Conservation (phyloP, 2,888 invertebrate genomes). For the Temnothorax ravouxi region DNA sequence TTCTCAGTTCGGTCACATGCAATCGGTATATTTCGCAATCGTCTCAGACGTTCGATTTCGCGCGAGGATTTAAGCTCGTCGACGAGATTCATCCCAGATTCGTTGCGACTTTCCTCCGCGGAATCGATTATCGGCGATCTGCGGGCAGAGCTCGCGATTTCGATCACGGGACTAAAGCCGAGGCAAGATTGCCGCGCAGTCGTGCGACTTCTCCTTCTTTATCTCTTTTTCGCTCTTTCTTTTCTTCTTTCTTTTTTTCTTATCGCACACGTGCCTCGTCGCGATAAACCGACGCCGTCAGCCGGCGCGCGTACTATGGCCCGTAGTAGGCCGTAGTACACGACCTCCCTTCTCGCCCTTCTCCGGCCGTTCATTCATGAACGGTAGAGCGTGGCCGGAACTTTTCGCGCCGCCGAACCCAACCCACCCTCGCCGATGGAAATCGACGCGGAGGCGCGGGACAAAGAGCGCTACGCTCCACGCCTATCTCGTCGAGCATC, state of each 20-base stretch:
- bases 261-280: conserved; percentile 6
- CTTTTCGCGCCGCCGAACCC: conserved; percentile 25
- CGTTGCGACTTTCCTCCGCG: not conserved
- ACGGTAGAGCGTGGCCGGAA: conserved; percentile 10
- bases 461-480: conserved; percentile 18
- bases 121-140: not conserved
- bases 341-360: not conserved
- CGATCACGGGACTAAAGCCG: not conserved
- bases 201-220: not conserved
- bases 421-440: not conserved
- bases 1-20: not conserved
- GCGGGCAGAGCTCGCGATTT: not conserved
- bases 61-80: too few relatives aligned
- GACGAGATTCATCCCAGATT: not conserved
- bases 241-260: not conserved
- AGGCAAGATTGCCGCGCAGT: conserved; percentile 19
- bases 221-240: not conserved
- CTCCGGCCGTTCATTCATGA: conserved; percentile 32
- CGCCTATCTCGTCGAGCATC: conserved; percentile 7
- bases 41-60: not conserved
- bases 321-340: conserved; percentile 41
- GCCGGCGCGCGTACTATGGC: conserved; percentile 32
- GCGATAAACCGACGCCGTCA: conserved; percentile 28
- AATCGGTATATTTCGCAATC: not conserved
- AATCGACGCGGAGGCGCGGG: conserved; percentile 26